Evolutionary conservation across 23 tunicate species (phyloP).

Genomic region (Botrylloides violaceus): DNA sequence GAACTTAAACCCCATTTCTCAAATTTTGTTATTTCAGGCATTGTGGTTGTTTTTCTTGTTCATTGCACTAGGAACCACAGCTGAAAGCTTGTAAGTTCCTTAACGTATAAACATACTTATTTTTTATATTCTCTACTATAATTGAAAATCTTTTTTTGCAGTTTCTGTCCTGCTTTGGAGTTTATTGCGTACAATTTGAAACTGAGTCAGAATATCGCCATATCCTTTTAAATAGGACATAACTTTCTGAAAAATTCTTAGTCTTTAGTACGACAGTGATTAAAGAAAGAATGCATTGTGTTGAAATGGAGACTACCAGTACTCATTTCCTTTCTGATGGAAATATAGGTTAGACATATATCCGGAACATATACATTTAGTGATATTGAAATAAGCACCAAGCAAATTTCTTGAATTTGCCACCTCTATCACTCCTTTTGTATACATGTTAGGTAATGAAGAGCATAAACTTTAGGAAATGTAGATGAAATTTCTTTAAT

Average conservation of each 20-base stretch:
- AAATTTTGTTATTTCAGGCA: conserved; percentile 32
- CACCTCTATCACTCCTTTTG: not conserved
- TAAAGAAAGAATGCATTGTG: no score
- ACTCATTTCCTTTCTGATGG: no score
- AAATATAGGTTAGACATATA: no score
- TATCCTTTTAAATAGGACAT: conserved; percentile 54
- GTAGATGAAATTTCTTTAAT: not conserved
- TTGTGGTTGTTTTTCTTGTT: conserved; percentile 79
- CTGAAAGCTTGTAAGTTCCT: conserved; percentile 87
- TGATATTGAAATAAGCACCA: not conserved
- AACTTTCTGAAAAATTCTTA: no score
- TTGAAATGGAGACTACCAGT: no score
- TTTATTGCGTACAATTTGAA: conserved; percentile 77
- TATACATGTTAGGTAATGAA: no score
- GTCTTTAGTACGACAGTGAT: no score
- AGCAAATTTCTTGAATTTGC: not conserved
- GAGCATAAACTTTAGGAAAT: no score
- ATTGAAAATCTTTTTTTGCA: conserved; percentile 34
- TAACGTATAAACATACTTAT: not conserved
- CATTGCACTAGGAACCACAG: conserved; percentile 90
- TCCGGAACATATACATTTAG: no score
- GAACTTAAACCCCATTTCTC: no score
- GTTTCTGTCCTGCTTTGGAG: conserved; percentile 84
- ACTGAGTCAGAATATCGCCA: conserved; percentile 81
- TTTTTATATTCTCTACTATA: no score